Base-by-base conservation (phyloP, 2,113 vertebrate species). In the Grammomys surdaster region DNA sequence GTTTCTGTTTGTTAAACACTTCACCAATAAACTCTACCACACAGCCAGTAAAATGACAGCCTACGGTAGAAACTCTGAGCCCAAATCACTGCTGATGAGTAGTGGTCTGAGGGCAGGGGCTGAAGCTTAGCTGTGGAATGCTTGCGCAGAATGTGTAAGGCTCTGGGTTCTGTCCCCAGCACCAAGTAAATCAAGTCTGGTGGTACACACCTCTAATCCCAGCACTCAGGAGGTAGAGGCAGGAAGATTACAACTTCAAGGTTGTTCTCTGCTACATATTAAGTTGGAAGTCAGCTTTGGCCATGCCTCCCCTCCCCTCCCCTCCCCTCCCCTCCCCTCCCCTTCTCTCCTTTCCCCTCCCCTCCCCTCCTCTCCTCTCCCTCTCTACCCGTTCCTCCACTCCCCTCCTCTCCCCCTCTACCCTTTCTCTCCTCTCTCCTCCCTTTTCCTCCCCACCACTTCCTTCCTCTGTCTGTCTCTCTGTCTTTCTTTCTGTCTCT, bases 1-100 rank as follows among this genome's bases (percentile, higher is more conserved):
- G 12, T 28, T 94, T 96, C 81, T 40, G 24, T 92, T 80, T 51
- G 43, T n/a, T 58, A 86, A 85, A 90, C 78, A 46, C 63, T 85
- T 24, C 4, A 13, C 46, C 60, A 65, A 43, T 40, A 76, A 70
- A 85, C 22, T 28, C 24, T 94, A 85, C 36, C 33, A 91, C 8
- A 89, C 26, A 3, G 63, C 19, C 40, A 31, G 40, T 85, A 67
- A 88, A 88, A 88, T 75, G 22, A 82, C 2, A 84, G 33, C 1
- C 26, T 48, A 9, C 13, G 14, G 69, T 28, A 81, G 80, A 89
- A 54, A 76, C 58, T 17, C 43, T 13, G 48, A 80, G 31, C 40
- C 26, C 17, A 19, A 9, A 40, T 54, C 13, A 2, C 24, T 11
- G 43, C 19, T 19, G 82, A 87, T 58, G 46, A 43, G 56, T 40